Percentiles rank a stretch among this genome's conserved stretches.
Evolutionary conservation across 2,888 invertebrate genomes (phyloP).

Genomic region (Dolichomitus sp.): DNA sequence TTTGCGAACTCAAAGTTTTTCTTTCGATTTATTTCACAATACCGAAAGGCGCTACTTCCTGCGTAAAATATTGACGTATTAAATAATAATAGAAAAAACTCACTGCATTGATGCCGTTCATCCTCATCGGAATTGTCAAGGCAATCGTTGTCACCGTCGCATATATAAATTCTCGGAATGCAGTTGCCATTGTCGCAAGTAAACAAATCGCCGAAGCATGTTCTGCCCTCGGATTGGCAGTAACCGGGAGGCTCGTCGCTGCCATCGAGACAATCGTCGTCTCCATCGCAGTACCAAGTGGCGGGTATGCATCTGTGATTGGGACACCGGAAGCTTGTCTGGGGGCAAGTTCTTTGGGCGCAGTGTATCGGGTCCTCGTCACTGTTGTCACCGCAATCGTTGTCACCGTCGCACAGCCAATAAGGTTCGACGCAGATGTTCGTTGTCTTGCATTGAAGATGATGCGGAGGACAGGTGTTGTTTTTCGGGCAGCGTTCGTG

Average conservation of each 20-base stretch:
- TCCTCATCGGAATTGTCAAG: conserved; percentile 98
- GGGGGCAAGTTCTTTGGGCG: conserved; percentile 95
- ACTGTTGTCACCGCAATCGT: conserved; percentile 98
- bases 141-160: conserved; percentile 98
- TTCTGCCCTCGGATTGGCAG: conserved; percentile 96
- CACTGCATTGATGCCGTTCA: conserved; percentile 94
- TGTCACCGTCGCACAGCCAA: conserved; percentile 99
- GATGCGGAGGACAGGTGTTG: conserved; percentile 95
- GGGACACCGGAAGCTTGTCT: conserved; percentile 96
- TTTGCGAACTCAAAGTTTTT: too few species aligned
- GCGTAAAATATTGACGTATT: not conserved
- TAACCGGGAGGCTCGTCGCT: conserved; percentile 97
- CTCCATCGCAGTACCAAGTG: conserved; percentile 99
- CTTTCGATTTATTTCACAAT: too few species aligned
- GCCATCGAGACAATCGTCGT: conserved; percentile 96
- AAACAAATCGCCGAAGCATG: conserved; percentile 98
- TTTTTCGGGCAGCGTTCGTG: conserved; percentile 95
- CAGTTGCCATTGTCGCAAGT: conserved; percentile 99
- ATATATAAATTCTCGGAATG: conserved; percentile 97
- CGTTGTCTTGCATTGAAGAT: conserved; percentile 97
- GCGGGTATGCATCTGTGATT: conserved; percentile 98
- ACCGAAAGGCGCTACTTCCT: too few species aligned
- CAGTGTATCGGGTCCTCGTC: conserved; percentile 97
- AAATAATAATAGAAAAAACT: conserved; percentile 77
- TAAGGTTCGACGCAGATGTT: conserved; percentile 99